Base-by-base conservation (phyloP, 2,888 invertebrate genomes). In the Baccha elongata region DNA sequence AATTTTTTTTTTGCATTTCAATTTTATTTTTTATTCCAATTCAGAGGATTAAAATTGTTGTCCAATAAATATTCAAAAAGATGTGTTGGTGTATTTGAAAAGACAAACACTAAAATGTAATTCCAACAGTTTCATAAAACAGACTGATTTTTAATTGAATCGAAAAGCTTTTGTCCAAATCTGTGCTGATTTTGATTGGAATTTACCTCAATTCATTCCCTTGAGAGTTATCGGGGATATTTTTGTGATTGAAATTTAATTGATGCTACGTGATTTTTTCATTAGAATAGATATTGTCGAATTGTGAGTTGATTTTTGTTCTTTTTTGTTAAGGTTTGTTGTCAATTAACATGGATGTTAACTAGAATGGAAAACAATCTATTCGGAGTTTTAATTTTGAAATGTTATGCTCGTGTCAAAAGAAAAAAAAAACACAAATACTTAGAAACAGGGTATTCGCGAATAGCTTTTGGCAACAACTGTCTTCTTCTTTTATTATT, bases 161-260 rank as follows among this genome's bases (percentile, higher is more conserved):
- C 19, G 32, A 35, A 35, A 17, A 35, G 21, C 35, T 19, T 53
- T 53, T 21, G 29, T 6, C 4, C 8, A 55, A 21, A 37, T 37
- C 8, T 29, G 35, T 35, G 19, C 37, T 21, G 53, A 37, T 35
- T 55, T 37, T 55, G 21, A 55, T 55, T 55, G 53, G 19, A 55
- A 17, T 26, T 35, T 17, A 53, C 15, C 23, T 32, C 7, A 1
- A 21, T 37, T 13, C 37, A 37, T 37, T 55, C 53, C 37, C 37
- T 55, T 21, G 53, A 29, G 53, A 35, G n/a, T 52, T 52, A 23
- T 15, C 13, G 26, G 10, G 7, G 13, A 8, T 17, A 13, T 17
- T 32, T 50, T 11, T 44, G 19, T 29, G 17, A 52, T 52, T 52
- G 15, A 17, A 52, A 52, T 32, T 52, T 52, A 52, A 52, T 52